A percentile compares a stretch with the other conserved stretches of the same genome.
These are phyloP conservation scores for Athalia cordata DNA, from an alignment of 2,888 invertebrate genomes.

Conservation along the genomic window DNA sequence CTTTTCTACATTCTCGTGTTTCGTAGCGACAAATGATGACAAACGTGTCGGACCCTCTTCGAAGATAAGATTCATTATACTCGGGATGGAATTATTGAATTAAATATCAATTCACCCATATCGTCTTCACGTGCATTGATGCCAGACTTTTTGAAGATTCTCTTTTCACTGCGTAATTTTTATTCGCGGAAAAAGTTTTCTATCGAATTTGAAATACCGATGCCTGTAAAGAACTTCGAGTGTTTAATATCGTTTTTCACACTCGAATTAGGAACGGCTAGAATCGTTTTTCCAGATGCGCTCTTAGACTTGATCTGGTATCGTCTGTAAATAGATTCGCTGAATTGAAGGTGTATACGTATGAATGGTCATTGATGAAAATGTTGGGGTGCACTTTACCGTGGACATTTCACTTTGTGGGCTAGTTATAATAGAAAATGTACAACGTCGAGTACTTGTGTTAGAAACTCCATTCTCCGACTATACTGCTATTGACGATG, in stretches of 20 bases:
- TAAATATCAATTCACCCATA: neutral
- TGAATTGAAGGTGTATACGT: too few species aligned
- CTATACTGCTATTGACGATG: neutral
- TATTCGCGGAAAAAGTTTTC: too few species aligned
- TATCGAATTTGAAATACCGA: too few species aligned
- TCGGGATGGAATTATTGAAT: neutral
- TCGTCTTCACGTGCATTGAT: neutral
- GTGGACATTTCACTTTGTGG: conserved; percentile 10
- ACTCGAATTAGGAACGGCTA: too few species aligned
- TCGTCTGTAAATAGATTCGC: too few species aligned
- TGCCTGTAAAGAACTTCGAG: too few species aligned
- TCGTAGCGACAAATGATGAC: neutral
- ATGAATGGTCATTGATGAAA: neutral
- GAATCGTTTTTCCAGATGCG: too few species aligned
- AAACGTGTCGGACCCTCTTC: neutral
- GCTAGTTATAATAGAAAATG: neutral
- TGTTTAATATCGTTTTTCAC: too few species aligned
- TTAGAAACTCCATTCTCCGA: conserved; percentile 33
- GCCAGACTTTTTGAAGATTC: neutral
- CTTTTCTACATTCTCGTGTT: too few species aligned
- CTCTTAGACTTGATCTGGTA: too few species aligned
- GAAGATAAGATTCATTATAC: neutral
- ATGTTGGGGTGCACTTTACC: conserved; percentile 27
- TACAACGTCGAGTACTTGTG: conserved; percentile 9
- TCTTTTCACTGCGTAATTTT: too few species aligned